These are phyloP conservation scores for Apogon talboti DNA, from an alignment of 2,797 vertebrate species.

Conservation along the genomic window DNA sequence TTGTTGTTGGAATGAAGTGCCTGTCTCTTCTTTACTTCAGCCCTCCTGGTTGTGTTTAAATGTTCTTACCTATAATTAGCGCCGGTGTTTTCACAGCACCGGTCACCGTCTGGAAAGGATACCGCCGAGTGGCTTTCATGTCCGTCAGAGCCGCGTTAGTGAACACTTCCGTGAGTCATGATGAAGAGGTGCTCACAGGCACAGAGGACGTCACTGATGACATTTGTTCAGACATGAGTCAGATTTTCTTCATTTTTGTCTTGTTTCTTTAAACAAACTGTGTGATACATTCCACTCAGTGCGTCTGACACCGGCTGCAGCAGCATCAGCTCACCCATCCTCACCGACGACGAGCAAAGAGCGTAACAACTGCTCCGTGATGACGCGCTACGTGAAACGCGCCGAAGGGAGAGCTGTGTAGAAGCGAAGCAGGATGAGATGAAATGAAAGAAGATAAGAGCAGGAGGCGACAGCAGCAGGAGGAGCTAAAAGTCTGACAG, in stretches of 20 bases:
- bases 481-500: too few relatives aligned
- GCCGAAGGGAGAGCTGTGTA: slow-evolving; percentile 38
- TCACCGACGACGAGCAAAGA: slow-evolving; percentile 37
- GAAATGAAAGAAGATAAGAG: too few relatives aligned
- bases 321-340: slow-evolving; percentile 20
- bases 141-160: slow-evolving; percentile 57
- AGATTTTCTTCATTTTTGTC: slow-evolving; percentile 61
- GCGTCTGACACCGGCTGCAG: not conserved
- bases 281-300: slow-evolving; percentile 40
- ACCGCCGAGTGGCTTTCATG: slow-evolving; percentile 38
- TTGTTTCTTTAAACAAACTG: slow-evolving; percentile 12
- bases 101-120: slow-evolving; percentile 40
- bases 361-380: slow-evolving; percentile 42
- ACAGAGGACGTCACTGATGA: slow-evolving; percentile 74
- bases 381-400: slow-evolving; percentile 37
- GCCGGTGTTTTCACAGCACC: slow-evolving; percentile 20
- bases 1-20: slow-evolving; percentile 21
- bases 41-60: slow-evolving; percentile 29
- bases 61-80: slow-evolving; percentile 42
- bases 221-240: slow-evolving; percentile 76
- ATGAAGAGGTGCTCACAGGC: slow-evolving; percentile 52
- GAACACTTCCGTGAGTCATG: slow-evolving; percentile 68
- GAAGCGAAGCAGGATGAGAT: slow-evolving; percentile 33
- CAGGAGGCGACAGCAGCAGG: too few relatives aligned
- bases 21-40: slow-evolving; percentile 32